These are phyloP conservation scores for Orestias chungarensis DNA, from an alignment of 2,797 vertebrate genomes.

Conservation along the genomic window DNA sequence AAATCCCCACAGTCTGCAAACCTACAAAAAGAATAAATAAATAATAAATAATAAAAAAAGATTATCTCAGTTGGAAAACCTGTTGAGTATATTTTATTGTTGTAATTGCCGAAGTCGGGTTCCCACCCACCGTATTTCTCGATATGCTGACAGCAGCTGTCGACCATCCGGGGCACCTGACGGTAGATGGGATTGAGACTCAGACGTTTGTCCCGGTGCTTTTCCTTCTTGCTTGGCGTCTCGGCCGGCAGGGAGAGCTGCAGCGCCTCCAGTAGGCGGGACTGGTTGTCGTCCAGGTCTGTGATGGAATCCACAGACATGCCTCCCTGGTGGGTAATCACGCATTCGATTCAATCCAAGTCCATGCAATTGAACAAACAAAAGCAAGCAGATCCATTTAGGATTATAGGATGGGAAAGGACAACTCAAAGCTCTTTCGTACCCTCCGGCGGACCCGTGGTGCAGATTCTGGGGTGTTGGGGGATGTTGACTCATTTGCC, in stretches of 20 bases:
- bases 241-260: slow-evolving; percentile 93
- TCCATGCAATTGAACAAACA: neutral
- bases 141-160: slow-evolving; percentile 94
- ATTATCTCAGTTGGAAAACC: neutral
- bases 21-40: slow-evolving; percentile 70
- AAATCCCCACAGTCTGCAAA: slow-evolving; percentile 95
- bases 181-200: slow-evolving; percentile 96
- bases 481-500: slow-evolving; percentile 90
- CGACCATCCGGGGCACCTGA: slow-evolving; percentile 92
- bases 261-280: slow-evolving; percentile 92
- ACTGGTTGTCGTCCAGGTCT: slow-evolving; percentile 94
- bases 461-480: slow-evolving; percentile 89
- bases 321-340: slow-evolving; percentile 82
- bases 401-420: neutral
- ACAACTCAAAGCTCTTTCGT: slow-evolving; percentile 50
- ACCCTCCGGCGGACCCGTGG: slow-evolving; percentile 89
- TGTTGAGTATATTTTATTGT: neutral
- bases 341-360: neutral
- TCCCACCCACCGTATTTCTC: slow-evolving; percentile 89
- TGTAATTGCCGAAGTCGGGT: neutral
- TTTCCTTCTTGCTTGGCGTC: slow-evolving; percentile 91
- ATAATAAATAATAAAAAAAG: neutral
- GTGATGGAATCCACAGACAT: slow-evolving; percentile 98
- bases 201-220: slow-evolving; percentile 91
- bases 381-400: neutral